phyloP scores from a whole-genome alignment of 2,888 invertebrate genomes.

The Ryuthela nishihirai region DNA sequence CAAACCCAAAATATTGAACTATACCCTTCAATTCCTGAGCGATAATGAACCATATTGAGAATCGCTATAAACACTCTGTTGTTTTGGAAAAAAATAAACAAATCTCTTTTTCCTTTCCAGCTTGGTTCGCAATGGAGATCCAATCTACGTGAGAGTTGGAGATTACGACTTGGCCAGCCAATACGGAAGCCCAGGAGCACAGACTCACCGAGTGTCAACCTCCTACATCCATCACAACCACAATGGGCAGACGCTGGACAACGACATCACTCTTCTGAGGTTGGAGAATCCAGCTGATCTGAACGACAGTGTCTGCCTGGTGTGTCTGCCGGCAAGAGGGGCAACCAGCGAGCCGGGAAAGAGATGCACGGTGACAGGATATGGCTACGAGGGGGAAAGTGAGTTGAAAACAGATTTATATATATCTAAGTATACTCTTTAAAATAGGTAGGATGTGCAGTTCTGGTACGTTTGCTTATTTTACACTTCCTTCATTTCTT shows the following conservation, averaged over 20 bases:
- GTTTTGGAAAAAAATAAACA: too few relatives aligned
- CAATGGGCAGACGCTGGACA: constrained; percentile 89
- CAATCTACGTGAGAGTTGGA: constrained; percentile 87
- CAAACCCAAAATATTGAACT: too few relatives aligned
- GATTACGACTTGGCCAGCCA: constrained; percentile 48
- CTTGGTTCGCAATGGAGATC: constrained; percentile 88
- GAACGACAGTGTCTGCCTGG: constrained; percentile 48
- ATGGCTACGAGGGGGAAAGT: constrained; percentile 95
- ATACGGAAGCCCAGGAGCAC: constrained; percentile 28
- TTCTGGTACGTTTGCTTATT: too few relatives aligned
- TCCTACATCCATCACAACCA: constrained; percentile 95
- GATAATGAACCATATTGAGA: too few relatives aligned
- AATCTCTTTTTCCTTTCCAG: constrained; percentile 58
- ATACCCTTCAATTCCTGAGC: too few relatives aligned
- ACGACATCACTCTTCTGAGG: constrained; percentile 87
- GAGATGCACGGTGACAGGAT: constrained; percentile 83
- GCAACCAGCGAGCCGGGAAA: constrained; percentile 78
- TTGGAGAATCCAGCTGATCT: constrained; percentile 44
- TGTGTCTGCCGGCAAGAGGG: constrained; percentile 83
- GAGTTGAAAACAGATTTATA: constrained; percentile 40
- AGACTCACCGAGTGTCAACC: constrained; percentile 70
- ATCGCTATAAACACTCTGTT: too few relatives aligned
- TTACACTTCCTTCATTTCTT: too few relatives aligned
- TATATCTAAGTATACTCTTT: too few relatives aligned
- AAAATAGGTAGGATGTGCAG: too few relatives aligned